phyloP scores from a whole-genome alignment of 1,140 invertebrate species.

The Drosophila sp. region DNA sequence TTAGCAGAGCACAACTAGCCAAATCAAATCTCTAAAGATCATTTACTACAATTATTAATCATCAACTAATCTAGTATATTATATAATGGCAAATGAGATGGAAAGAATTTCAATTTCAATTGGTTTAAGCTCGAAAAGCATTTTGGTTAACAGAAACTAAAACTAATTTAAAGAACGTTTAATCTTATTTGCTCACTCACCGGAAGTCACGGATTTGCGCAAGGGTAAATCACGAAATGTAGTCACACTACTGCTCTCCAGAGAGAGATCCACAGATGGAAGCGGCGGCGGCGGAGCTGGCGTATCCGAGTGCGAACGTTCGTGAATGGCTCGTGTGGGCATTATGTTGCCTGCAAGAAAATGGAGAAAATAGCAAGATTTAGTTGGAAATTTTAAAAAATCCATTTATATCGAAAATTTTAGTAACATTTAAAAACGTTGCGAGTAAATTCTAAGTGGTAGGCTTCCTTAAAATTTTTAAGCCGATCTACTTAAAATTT shows the following conservation, averaged over 20 bases:
- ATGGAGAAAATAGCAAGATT: not conserved
- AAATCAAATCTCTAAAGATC: conserved; percentile 18
- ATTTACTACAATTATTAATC: conserved; percentile 41
- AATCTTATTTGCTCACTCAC: conserved; percentile 84
- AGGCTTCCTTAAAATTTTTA: too few relatives aligned
- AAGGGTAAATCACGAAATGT: conserved; percentile 94
- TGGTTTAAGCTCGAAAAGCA: conserved; percentile 34
- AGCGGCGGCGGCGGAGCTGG: conserved; percentile 88
- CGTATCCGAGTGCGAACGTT: conserved; percentile 95
- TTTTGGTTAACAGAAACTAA: conserved; percentile 32
- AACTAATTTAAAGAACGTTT: not conserved
- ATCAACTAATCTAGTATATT: conserved; percentile 9
- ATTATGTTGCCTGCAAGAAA: conserved; percentile 60
- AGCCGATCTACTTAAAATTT: too few relatives aligned
- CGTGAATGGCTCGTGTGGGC: conserved; percentile 87
- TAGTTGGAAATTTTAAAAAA: not conserved
- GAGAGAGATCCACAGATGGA: conserved; percentile 94
- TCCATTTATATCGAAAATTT: too few relatives aligned
- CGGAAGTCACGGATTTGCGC: conserved; percentile 92
- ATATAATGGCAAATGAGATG: not conserved
- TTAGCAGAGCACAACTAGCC: conserved; percentile 54
- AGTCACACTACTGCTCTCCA: conserved; percentile 97
- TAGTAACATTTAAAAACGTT: too few relatives aligned
- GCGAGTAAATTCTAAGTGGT: too few relatives aligned
- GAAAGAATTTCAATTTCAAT: conserved; percentile 6